phyloP scores from a whole-genome alignment of 2,113 vertebrate genomes.

The Lagopus muta region DNA sequence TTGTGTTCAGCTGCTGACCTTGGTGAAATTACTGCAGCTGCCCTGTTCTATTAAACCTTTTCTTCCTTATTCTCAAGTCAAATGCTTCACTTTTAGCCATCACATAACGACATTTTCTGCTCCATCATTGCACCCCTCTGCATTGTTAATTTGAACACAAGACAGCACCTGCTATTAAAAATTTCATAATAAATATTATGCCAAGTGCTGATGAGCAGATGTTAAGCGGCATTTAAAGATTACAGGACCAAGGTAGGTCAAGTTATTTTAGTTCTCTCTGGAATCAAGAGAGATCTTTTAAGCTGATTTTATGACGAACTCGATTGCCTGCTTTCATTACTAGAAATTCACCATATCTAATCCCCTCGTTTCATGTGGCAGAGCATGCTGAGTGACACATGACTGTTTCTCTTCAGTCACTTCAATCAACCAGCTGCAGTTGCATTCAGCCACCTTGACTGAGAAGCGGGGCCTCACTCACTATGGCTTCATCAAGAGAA shows the following conservation, averaged over 20 bases:
- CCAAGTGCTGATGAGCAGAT: constrained; percentile 50
- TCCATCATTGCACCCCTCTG: fast-evolving
- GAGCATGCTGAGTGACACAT: neutral
- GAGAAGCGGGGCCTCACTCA: neutral
- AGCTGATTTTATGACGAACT: constrained; percentile 66
- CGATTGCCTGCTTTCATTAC: constrained; percentile 59
- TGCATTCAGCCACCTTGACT: constrained; percentile 12
- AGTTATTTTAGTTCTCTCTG: constrained; percentile 69
- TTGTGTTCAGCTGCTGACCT: neutral
- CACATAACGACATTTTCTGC: neutral
- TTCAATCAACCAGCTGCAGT: constrained; percentile 10
- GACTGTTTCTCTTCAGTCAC: neutral
- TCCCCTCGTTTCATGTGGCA: constrained; percentile 30
- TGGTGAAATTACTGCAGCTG: neutral
- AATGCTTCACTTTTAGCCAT: neutral
- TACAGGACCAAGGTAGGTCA: constrained; percentile 68
- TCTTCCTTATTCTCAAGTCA: neutral
- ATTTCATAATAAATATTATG: constrained; percentile 15
- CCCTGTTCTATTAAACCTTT: neutral
- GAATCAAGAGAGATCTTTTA: constrained; percentile 65
- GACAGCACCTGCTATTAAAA: neutral
- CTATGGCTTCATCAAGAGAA: neutral
- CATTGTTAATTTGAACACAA: neutral
- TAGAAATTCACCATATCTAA: constrained; percentile 63
- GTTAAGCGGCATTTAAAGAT: constrained; percentile 72